Base-by-base conservation (phyloP, 1,140 invertebrate species). In the Drosophila repleta region DNA sequence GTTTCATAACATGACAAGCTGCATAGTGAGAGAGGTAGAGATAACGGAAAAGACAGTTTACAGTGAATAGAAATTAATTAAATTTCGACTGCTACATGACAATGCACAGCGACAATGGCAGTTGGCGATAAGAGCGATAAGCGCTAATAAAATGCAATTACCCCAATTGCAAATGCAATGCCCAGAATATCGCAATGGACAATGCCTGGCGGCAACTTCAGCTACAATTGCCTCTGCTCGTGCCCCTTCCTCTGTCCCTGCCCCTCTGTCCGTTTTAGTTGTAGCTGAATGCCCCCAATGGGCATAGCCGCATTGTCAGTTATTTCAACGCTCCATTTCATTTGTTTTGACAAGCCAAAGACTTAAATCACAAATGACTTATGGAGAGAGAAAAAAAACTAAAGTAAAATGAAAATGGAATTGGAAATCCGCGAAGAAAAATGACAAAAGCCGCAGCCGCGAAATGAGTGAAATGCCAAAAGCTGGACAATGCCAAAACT, bases 61-160 rank as follows among this genome's bases (percentile, higher is more conserved):
- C 32, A 35, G 24, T 56, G 18, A 52, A 65, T 43, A 26, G 43
- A 43, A 83, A 79, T 87, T 87, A 82, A 85, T 85, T 85, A 87
- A 87, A 82, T 78, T 78, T 78, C 51, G 74, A 85, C 55, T 67
- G 74, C 39, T 17, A 67, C 39, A 41, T 60, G 64, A 73, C 64
- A 73, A 73, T 62, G 57, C 64, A 39, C 24, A 20, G 17, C 58
- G 39, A 73, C 43, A 55, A 56, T 39, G 37, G 48, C 43, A 41
- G 56, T 41, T 43, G 49, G 11, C 58, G 51, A 61, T 61, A 55
- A 69, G 6, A 69, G 6, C 21, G 57, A 69, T 74, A 63, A 74
- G 52, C 58, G 58, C 83, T 82, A 87, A 88, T 88, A 87, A 87
- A 85, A 87, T 80, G 83, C 83, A 87, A 87, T 87, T 79, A 74